Conservation (phyloP, 2,888 invertebrate species). For the Gasteruption jaculator region DNA sequence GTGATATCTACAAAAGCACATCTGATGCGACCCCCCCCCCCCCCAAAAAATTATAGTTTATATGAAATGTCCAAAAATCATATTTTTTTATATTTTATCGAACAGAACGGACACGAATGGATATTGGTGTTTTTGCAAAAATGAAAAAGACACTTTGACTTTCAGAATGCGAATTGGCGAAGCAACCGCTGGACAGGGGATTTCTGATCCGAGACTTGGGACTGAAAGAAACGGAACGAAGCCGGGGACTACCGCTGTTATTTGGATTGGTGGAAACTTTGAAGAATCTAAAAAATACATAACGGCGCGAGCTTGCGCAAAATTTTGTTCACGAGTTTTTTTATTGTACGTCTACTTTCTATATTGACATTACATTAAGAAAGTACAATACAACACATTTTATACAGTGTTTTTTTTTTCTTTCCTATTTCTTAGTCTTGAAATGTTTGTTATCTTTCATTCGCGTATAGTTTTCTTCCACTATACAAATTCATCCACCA, state of each 20-base stretch:
- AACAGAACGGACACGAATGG: neutral
- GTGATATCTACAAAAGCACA: too few species aligned
- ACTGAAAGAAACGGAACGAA: slow-evolving; percentile 55
- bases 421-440: too few species aligned
- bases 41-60: too few species aligned
- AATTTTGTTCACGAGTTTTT: slow-evolving; percentile 22
- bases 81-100: neutral
- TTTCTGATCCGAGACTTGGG: slow-evolving; percentile 49
- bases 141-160: slow-evolving; percentile 11
- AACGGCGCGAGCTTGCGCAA: neutral
- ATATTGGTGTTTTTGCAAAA: slow-evolving; percentile 6
- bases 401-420: too few species aligned
- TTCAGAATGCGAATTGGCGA: slow-evolving; percentile 43
- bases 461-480: too few species aligned
- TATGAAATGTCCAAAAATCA: too few species aligned
- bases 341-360: slow-evolving; percentile 39
- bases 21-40: too few species aligned
- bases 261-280: slow-evolving; percentile 57
- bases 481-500: too few species aligned
- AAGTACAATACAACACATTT: slow-evolving; percentile 44
- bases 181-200: slow-evolving; percentile 39
- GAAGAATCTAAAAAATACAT: slow-evolving; percentile 38
- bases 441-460: too few species aligned
- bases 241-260: slow-evolving; percentile 54
- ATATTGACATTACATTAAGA: slow-evolving; percentile 42